Evolutionary conservation across 2,888 invertebrate genomes (phyloP).

Genomic region (Parthenolecanium corni): DNA sequence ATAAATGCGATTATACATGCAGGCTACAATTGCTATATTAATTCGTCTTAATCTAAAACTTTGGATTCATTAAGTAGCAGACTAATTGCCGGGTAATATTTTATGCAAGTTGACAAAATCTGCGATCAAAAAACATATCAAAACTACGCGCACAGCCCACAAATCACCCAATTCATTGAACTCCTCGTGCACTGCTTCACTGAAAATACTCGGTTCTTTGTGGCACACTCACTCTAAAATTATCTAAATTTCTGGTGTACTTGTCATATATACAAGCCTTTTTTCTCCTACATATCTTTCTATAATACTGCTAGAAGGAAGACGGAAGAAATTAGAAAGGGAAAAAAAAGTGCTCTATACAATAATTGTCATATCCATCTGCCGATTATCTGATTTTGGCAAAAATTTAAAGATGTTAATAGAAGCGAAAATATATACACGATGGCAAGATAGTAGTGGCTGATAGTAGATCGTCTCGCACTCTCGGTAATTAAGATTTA

Average conservation of each 20-base stretch:
- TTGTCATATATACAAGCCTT: neutral
- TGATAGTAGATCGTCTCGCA: conserved; percentile 1
- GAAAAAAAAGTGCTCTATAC: neutral
- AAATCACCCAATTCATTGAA: no score
- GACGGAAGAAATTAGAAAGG: neutral
- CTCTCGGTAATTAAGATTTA: conserved; percentile 25
- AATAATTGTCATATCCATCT: neutral
- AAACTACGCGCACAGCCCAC: no score
- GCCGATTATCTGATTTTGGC: conserved; percentile 28
- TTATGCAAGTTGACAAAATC: no score
- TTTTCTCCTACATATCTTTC: neutral
- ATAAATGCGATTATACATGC: no score
- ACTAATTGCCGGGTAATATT: no score
- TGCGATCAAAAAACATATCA: no score
- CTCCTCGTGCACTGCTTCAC: no score
- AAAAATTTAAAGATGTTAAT: conserved; percentile 23
- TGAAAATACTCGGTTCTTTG: no score
- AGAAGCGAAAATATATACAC: neutral
- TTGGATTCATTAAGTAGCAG: no score
- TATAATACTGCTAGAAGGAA: neutral
- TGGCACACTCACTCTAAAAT: no score
- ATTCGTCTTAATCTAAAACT: no score
- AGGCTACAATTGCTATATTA: no score
- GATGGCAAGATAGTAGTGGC: neutral
- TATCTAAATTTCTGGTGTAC: neutral